Conservation (phyloP, 2,797 vertebrate genomes). For the Siniperca scherzeri region DNA sequence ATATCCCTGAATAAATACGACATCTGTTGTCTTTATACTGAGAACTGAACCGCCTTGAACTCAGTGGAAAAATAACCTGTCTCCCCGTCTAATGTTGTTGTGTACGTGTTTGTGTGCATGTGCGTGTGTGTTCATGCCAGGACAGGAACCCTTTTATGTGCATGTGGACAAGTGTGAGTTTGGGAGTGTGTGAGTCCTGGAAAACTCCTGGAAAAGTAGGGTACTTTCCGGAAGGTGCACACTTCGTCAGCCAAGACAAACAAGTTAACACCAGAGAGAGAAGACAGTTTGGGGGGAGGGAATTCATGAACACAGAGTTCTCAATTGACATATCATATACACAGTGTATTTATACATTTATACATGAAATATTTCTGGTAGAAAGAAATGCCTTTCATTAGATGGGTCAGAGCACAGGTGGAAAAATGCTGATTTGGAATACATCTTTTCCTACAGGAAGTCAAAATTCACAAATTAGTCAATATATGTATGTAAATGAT, state of each 20-base stretch:
- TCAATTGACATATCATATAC: conserved; percentile 30
- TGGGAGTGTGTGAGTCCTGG: conserved; percentile 48
- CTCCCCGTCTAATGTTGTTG: conserved; percentile 33
- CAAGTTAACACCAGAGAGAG: conserved; percentile 42
- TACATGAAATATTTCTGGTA: background rate
- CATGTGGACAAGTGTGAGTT: conserved; percentile 33
- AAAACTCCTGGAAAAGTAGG: conserved; percentile 67
- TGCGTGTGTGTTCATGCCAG: conserved; percentile 11
- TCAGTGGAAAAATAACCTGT: conserved; percentile 47
- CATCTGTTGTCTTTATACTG: conserved; percentile 56
- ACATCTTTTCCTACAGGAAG: background rate
- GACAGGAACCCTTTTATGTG: conserved; percentile 33
- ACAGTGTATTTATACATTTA: conserved; percentile 10
- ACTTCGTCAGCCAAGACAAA: conserved; percentile 65
- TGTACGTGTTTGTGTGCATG: conserved; percentile 14
- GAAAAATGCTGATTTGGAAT: background rate
- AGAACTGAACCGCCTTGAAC: conserved; percentile 41
- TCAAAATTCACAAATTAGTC: background rate
- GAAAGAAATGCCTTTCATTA: background rate
- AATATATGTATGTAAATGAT: background rate
- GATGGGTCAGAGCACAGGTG: background rate
- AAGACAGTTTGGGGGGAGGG: background rate
- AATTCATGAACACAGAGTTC: conserved; percentile 29
- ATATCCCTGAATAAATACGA: conserved; percentile 54
- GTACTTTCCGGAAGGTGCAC: conserved; percentile 59